A percentile compares a stretch with the other conserved stretches of the same genome.
phyloP scores from a whole-genome alignment of 2,797 vertebrate genomes.

The Lutra lutra region DNA sequence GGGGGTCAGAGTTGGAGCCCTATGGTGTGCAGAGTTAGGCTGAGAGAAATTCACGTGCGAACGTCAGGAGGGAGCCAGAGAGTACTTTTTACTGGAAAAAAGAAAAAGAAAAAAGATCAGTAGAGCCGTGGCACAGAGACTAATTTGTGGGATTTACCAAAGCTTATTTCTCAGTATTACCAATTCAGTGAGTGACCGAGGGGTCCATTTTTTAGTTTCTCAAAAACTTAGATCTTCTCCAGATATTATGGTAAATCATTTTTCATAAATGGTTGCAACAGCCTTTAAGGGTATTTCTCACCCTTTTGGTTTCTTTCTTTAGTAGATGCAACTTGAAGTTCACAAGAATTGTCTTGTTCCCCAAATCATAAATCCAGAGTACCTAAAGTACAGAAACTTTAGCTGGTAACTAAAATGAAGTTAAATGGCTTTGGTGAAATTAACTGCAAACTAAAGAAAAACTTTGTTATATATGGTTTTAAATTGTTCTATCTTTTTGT shows the following conservation, averaged over 20 bases:
- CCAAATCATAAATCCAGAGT: background rate
- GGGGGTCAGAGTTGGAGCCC: background rate
- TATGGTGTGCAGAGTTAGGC: background rate
- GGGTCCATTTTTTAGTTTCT: background rate
- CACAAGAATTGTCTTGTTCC: background rate
- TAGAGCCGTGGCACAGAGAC: background rate
- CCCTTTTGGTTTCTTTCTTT: background rate
- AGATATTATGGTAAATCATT: background rate
- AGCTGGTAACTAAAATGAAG: background rate
- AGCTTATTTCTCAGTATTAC: background rate
- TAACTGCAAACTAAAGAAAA: background rate
- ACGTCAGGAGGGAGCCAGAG: background rate
- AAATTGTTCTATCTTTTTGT: background rate
- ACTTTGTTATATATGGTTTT: background rate
- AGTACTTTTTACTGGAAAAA: background rate
- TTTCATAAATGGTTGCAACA: background rate
- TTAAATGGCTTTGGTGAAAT: background rate
- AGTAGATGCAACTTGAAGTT: conserved; percentile 2
- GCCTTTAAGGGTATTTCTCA: background rate
- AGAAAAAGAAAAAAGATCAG: background rate
- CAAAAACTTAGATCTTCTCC: background rate
- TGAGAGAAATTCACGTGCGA: background rate
- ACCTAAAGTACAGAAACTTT: background rate
- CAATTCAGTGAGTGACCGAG: background rate
- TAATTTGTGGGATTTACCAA: background rate